phyloP scores from a whole-genome alignment of 2,888 invertebrate genomes.

The Buathra laborator region DNA sequence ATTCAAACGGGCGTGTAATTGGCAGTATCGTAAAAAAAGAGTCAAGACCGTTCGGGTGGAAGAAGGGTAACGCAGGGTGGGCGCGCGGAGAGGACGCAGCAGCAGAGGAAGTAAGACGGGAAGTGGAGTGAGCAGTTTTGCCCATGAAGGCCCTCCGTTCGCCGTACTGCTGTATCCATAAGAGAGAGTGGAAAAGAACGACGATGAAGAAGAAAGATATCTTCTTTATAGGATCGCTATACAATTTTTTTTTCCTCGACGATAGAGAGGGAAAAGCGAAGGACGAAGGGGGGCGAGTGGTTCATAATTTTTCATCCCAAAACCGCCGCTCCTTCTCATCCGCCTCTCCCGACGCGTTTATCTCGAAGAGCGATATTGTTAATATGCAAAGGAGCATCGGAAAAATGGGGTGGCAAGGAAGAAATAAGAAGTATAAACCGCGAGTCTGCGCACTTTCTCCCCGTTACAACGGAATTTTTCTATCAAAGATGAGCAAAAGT shows the following conservation, averaged over 20 bases:
- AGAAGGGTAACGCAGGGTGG: constrained; percentile 66
- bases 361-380: constrained; percentile 84
- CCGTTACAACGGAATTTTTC: constrained; percentile 49
- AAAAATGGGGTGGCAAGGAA: constrained; percentile 83
- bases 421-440: constrained; percentile 80
- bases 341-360: constrained; percentile 64
- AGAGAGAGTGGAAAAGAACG: constrained; percentile 29
- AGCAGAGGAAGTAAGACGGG: constrained; percentile 74
- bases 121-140: constrained; percentile 63
- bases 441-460: constrained; percentile 65
- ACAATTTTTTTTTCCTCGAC: constrained; percentile 26
- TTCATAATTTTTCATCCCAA: constrained; percentile 83
- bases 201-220: constrained; percentile 18
- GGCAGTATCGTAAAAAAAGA: constrained; percentile 85
- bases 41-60: constrained; percentile 75
- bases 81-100: constrained; percentile 61
- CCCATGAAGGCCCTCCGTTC: constrained; percentile 13
- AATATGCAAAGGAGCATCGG: constrained; percentile 85
- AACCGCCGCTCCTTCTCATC: constrained; percentile 71
- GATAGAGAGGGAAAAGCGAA: constrained; percentile 42
- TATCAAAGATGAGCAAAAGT: constrained; percentile 46
- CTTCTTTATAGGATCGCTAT: constrained; percentile 53
- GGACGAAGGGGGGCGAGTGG: constrained; percentile 70
- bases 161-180: constrained; percentile 45
- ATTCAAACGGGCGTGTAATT: constrained; percentile 85